Conservation (phyloP, 2,113 vertebrate genomes). For the Pomatorhinus ruficollis region DNA sequence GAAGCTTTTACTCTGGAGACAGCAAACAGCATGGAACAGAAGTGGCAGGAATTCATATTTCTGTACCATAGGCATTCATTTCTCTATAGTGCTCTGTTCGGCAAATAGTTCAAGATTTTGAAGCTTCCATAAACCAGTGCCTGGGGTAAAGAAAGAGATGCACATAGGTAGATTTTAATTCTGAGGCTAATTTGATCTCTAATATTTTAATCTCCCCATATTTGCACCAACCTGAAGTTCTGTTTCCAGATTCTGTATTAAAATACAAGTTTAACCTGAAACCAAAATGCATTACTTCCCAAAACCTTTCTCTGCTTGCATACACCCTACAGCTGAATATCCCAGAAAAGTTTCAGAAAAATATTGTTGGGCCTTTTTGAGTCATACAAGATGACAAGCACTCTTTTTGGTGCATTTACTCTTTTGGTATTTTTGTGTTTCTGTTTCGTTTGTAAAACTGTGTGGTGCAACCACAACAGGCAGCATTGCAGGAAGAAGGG, state of each 20-base stretch:
- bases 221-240: background rate
- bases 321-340: background rate
- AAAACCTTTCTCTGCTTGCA: background rate
- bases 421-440: background rate
- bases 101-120: background rate
- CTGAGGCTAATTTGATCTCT: conserved; percentile 6
- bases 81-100: background rate
- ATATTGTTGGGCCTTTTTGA: background rate
- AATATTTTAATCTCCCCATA: background rate
- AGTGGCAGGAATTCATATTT: background rate
- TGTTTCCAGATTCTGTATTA: background rate
- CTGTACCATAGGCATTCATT: background rate
- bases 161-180: background rate
- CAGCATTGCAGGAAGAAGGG: background rate
- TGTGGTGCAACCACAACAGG: background rate
- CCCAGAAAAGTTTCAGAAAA: background rate
- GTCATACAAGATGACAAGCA: background rate
- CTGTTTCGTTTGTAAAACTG: background rate
- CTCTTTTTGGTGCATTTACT: background rate
- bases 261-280: background rate
- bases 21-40: conserved; percentile 25
- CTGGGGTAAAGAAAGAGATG: background rate
- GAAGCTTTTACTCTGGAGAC: conserved; percentile 67
- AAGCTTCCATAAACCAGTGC: background rate
- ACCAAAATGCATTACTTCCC: background rate